Evolutionary conservation across 2,888 invertebrate species (phyloP), one percentile per base, ranked within the genome.

Genomic region (Augochlorella aurata): DNA sequence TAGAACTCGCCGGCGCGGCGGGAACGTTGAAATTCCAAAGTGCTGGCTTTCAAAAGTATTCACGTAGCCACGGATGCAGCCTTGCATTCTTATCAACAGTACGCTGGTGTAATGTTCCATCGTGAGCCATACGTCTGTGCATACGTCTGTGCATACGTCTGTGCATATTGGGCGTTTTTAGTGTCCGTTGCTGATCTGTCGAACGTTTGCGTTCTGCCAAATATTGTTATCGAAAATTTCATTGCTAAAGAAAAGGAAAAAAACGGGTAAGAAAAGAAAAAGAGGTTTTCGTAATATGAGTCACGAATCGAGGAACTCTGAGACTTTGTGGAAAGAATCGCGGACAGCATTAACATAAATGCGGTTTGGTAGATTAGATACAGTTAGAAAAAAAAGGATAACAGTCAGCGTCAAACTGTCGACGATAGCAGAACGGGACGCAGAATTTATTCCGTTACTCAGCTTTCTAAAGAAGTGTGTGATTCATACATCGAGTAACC

Each of bases 1-100:
- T 58, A 44, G 54, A 74, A 38, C 50, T 49, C 38, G 50, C n/a
- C 74, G 88, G 87, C 85, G 88, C 74, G 88, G 87, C 85, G 88
- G 87, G 88, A 87, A 85, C 77, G 79, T 87, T 74, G 52, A 63
- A 69, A 78, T 81, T 74, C 21, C 38, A 18, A 45, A 29, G 50
- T 47, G 50, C 44, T 72, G 14, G n/a, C 67, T 73, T 47, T 67
- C 45, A 69, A 38, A 52, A 63, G 44, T 18, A 71, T 52, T 58
- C 69, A 21, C 70, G 71, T 65, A 38, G 45, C 47, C 49, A 10
- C 69, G 18, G 67, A 72, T 67, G 66, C 54, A 71, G 45, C 24
- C 24, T 45, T 68, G 66, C 54, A 58, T 71, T 74, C 18, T 83
- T 82, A 82, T 83, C 77, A 68, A 38, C 47, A n/a, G 29, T 44